phyloP scores from a whole-genome alignment of 2,797 vertebrate species.

The Epinephelus malabaricus region DNA sequence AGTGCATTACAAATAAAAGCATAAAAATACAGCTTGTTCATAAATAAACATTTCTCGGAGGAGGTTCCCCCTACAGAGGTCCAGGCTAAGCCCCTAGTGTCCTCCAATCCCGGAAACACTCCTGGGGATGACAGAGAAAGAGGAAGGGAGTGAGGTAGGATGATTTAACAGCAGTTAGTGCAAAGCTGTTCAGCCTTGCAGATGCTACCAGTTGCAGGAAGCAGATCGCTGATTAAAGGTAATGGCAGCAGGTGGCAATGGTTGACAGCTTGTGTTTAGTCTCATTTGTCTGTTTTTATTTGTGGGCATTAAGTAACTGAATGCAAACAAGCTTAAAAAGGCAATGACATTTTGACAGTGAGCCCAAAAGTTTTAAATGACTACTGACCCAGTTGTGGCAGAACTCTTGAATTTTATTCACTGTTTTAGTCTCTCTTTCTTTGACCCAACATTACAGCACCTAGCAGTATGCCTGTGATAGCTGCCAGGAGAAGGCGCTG shows the following conservation, averaged over 20 bases:
- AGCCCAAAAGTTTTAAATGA: slow-evolving; percentile 24
- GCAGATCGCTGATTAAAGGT: neutral
- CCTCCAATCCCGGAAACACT: too few species aligned
- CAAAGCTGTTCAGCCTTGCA: neutral
- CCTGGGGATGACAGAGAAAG: slow-evolving; percentile 4
- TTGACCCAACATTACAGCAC: neutral
- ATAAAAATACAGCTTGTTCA: too few species aligned
- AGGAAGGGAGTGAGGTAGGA: neutral
- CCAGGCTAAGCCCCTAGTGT: too few species aligned
- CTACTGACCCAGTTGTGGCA: slow-evolving; percentile 16
- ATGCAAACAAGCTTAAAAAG: slow-evolving; percentile 33
- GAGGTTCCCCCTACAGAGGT: too few species aligned
- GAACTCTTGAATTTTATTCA: slow-evolving; percentile 1
- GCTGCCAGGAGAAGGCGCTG: neutral
- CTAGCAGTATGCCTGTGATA: neutral
- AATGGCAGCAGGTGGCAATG: slow-evolving; percentile 12
- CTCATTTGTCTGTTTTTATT: neutral
- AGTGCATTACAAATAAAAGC: too few species aligned
- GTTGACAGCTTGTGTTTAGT: slow-evolving; percentile 14
- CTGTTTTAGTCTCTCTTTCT: neutral
- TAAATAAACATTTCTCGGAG: too few species aligned
- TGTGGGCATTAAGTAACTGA: neutral
- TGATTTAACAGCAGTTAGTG: slow-evolving; percentile 4
- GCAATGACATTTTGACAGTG: slow-evolving; percentile 12
- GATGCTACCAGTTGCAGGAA: neutral